A percentile compares a stretch with the other conserved stretches of the same genome.
Conservation (phyloP, 2,113 vertebrate genomes). For the Corydoras sp. region DNA sequence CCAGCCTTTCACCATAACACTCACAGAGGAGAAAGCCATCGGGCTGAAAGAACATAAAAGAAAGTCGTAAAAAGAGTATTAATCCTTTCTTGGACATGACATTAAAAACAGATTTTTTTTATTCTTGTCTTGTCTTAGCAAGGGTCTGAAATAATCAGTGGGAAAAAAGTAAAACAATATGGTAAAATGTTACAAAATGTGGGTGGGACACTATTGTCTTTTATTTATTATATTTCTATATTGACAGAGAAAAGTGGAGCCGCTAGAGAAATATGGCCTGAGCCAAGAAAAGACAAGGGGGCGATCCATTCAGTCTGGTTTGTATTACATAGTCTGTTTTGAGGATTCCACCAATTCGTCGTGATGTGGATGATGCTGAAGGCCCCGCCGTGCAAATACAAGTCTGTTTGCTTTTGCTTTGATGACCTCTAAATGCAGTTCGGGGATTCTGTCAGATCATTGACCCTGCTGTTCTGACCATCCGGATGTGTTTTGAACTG, state of each 20-base stretch:
- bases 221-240: not conserved
- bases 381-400: slow-evolving; percentile 25
- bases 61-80: too few species aligned
- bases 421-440: slow-evolving; percentile 19
- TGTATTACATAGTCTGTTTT: slow-evolving; percentile 15
- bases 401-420: slow-evolving; percentile 27
- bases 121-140: not conserved
- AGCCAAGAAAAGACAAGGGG: not conserved
- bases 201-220: not conserved
- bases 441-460: not conserved
- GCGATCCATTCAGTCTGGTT: slow-evolving; percentile 7
- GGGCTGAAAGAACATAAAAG: too few species aligned
- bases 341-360: slow-evolving; percentile 10
- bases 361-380: slow-evolving; percentile 16
- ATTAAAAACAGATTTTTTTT: not conserved
- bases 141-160: too few species aligned
- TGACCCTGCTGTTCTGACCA: not conserved
- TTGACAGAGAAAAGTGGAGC: not conserved
- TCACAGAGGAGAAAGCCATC: too few species aligned
- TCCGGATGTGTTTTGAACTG: slow-evolving; percentile 1
- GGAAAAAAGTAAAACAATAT: too few species aligned
- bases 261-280: not conserved
- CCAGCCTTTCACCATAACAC: not conserved
- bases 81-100: too few species aligned
- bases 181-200: not conserved